Conservation (phyloP, 2,113 vertebrate species). For the Amphiprion percula region DNA sequence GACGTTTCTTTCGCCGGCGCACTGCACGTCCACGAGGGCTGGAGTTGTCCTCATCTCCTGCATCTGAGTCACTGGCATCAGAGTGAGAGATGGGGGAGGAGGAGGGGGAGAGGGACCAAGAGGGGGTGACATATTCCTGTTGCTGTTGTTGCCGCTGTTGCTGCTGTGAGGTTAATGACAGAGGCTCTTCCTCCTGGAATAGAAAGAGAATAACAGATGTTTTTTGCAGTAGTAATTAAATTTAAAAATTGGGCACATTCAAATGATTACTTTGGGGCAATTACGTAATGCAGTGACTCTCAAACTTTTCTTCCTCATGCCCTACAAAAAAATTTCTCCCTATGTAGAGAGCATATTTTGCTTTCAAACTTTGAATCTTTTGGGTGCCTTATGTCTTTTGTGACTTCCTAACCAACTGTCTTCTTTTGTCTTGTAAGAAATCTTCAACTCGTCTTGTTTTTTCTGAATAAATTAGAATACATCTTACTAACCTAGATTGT, state of each 20-base stretch:
- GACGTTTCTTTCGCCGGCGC: conserved; percentile 73
- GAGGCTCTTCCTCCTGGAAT: conserved; percentile 83
- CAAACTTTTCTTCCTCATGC: neutral
- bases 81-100: conserved; percentile 86
- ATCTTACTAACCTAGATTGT: neutral
- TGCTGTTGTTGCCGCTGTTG: conserved; percentile 68
- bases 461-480: neutral
- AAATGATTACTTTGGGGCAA: neutral
- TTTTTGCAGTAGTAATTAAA: neutral
- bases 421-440: neutral
- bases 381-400: neutral
- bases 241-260: neutral
- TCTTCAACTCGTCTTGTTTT: neutral
- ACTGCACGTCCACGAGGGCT: conserved; percentile 58
- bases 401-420: neutral
- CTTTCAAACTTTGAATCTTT: neutral
- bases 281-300: neutral
- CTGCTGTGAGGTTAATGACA: conserved; percentile 72
- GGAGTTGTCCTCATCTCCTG: conserved; percentile 70
- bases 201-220: conserved; percentile 12
- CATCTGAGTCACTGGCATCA: conserved; percentile 83
- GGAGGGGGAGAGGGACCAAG: conserved; percentile 87
- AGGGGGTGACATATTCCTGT: conserved; percentile 85
- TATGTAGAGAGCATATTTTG: neutral
- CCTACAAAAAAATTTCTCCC: too few relatives aligned